Conservation (phyloP, 2,797 vertebrate genomes). For the Pseudotriccus pelzelni region DNA sequence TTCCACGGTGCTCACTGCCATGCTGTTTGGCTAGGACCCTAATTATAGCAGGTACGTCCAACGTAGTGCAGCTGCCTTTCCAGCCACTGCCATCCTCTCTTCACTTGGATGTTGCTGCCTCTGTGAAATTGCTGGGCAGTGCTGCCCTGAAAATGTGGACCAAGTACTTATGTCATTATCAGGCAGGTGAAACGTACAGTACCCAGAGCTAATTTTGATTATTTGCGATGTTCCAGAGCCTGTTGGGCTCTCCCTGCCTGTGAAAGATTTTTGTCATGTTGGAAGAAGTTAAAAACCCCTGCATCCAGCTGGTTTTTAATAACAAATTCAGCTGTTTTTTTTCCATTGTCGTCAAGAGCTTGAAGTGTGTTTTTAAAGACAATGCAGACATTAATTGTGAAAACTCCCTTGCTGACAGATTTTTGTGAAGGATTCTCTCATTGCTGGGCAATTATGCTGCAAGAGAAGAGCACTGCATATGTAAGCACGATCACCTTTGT, state of each 20-base stretch:
- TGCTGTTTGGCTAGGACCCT: accelerated
- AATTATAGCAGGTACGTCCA: neutral
- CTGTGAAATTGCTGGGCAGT: neutral
- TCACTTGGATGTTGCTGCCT: neutral
- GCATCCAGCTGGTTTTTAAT: neutral
- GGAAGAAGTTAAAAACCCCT: accelerated
- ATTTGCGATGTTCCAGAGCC: neutral
- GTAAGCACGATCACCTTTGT: accelerated
- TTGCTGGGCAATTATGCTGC: neutral
- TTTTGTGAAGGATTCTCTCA: neutral
- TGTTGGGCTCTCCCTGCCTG: neutral
- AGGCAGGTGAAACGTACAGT: accelerated
- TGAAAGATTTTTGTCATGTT: neutral
- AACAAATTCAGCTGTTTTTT: neutral
- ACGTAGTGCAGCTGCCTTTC: neutral
- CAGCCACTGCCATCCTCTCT: neutral
- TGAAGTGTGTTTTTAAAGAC: neutral
- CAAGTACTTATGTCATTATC: neutral
- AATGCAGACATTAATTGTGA: neutral
- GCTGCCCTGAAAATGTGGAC: accelerated
- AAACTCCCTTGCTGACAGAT: neutral
- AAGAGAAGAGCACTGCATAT: neutral
- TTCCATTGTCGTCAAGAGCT: neutral
- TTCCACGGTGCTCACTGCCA: neutral
- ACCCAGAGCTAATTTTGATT: neutral